Evolutionary conservation across 2,797 vertebrate genomes (phyloP).

Genomic region (Apogon talboti): DNA sequence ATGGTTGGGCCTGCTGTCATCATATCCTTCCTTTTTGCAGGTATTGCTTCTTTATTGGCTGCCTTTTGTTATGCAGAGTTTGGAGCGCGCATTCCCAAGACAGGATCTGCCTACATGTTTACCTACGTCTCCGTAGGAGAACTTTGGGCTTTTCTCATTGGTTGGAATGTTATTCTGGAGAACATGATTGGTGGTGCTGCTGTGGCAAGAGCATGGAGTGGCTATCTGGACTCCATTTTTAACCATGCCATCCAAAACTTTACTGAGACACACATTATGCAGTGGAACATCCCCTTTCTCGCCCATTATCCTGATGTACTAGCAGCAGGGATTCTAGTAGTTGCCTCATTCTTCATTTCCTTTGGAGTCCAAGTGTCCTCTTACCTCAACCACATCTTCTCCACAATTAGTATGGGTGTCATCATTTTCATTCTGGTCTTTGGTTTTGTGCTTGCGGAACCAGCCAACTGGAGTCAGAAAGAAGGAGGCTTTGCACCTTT

Average conservation of each 20-base stretch:
- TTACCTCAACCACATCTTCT: constrained; percentile 96
- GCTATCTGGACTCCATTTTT: constrained; percentile 95
- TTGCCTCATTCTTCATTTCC: constrained; percentile 92
- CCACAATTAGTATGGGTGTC: constrained; percentile 87
- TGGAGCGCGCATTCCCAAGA: constrained; percentile 94
- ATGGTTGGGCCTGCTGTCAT: constrained; percentile 90
- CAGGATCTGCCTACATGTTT: constrained; percentile 97
- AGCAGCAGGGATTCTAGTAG: constrained; percentile 88
- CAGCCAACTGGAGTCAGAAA: constrained; percentile 89
- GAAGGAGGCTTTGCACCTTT: constrained; percentile 94
- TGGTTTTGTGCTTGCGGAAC: constrained; percentile 91
- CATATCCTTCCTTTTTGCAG: constrained; percentile 90
- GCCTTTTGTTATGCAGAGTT: constrained; percentile 97
- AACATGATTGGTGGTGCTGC: constrained; percentile 96
- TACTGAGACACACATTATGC: constrained; percentile 89
- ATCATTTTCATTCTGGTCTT: constrained; percentile 92
- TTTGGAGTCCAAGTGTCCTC: constrained; percentile 95
- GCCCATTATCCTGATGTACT: constrained; percentile 93
- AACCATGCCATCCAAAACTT: constrained; percentile 94
- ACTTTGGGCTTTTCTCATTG: constrained; percentile 97
- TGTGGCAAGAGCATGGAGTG: constrained; percentile 95
- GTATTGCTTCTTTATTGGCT: constrained; percentile 91
- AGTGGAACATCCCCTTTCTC: constrained; percentile 91
- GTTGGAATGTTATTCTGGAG: constrained; percentile 96
- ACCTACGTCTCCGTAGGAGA: constrained; percentile 96